Percentiles rank a stretch among this genome's conserved stretches.
Evolutionary conservation across 2,888 invertebrate genomes (phyloP).

Genomic region (Lepetodrilus schrolli): DNA sequence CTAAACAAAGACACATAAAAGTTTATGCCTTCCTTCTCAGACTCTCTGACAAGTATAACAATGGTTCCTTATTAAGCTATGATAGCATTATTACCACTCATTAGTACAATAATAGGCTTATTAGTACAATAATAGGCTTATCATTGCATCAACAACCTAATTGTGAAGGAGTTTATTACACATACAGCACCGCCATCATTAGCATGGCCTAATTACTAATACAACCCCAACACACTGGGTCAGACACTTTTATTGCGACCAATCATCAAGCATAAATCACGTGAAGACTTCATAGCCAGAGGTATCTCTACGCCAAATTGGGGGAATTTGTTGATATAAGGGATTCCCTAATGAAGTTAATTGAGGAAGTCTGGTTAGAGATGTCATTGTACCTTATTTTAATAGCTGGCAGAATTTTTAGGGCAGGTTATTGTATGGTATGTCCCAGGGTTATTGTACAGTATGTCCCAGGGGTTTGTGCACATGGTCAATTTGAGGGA

Average conservation of each 20-base stretch:
- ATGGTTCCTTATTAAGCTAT: too few species aligned
- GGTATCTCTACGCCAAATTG: too few species aligned
- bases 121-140: background rate
- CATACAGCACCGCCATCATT: background rate
- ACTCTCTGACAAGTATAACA: too few species aligned
- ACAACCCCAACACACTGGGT: background rate
- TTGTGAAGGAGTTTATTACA: background rate
- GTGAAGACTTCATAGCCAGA: too few species aligned
- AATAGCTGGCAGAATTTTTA: background rate
- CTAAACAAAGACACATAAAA: too few species aligned
- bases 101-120: background rate
- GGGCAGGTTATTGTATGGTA: slow-evolving; percentile 13
- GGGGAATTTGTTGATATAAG: slow-evolving; percentile 1
- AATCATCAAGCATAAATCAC: slow-evolving; percentile 13
- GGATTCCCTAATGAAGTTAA: background rate
- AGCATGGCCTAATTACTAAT: slow-evolving; percentile 15
- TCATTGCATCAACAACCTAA: background rate
- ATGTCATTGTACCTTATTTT: slow-evolving; percentile 3
- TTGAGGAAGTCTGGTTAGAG: background rate
- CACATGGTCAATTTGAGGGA: background rate
- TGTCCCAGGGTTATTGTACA: too few species aligned
- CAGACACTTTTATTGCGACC: slow-evolving; percentile 2
- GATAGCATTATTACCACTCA: background rate
- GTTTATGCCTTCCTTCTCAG: too few species aligned
- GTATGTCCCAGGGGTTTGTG: background rate